Evolutionary conservation across 1,140 invertebrate genomes (phyloP), one percentile per base, ranked within the genome.

Genomic region (Drosophila lini): DNA sequence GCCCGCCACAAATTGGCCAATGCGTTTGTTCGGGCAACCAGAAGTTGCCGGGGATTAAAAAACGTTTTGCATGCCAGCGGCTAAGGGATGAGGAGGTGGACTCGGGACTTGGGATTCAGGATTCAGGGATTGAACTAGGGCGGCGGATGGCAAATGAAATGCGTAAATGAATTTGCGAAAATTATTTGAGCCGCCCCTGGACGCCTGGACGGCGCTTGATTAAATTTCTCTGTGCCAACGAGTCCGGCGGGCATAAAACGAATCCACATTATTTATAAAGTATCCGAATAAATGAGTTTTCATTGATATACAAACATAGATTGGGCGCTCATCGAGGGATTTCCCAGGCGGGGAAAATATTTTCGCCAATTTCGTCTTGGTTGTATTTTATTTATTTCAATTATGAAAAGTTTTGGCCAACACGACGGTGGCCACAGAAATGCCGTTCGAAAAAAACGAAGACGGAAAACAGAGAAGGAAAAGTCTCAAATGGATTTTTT

Each of bases 131-230:
- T 19, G 42, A 58, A 41, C 42, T 58, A 47, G 40, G 44, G 42
- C 48, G 40, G 44, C 25, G 22, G 38, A 45, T 58, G 74, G 58
- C 22, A 68, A 86, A 59, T 68, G 60, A 85, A 85, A 82, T 78
- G 79, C 79, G 79, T 88, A 85, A 88, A 79, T 81, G 83, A 85
- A 85, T 85, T 85, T 85, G 83, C 56, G 70, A 88, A 85, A 85
- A 85, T 85, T 82, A 82, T 88, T 86, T 81, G 78, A 70, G 62
- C 77, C 44, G 56, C 63, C 19, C 53, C 47, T 28, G 22, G 60
- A 61, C 38, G 64, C 48, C 25, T 50, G 61, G 53, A 52, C 63
- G 63, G 61, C 56, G 69, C 79, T 82, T 85, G 82, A 85, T 85
- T 85, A 85, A 85, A 85, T 85, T 85, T 85, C 61, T 85, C 61